Evolutionary conservation across 2,797 vertebrate genomes (phyloP).

Genomic region (Bradypus variegatus): DNA sequence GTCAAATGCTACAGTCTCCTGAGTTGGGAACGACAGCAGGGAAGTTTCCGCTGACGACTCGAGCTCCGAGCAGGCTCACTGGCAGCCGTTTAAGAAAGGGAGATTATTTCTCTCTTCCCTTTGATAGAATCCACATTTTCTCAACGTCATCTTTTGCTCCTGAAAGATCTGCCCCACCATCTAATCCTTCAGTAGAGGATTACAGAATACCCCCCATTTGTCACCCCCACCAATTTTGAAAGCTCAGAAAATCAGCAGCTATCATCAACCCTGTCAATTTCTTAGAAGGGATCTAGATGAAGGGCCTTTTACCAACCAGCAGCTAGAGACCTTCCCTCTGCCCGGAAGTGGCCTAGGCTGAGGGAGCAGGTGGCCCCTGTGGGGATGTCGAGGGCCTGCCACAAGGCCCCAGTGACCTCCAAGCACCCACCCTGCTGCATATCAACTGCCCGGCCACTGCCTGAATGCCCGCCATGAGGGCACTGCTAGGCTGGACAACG

Average conservation of each 20-base stretch:
- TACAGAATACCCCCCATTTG: neutral
- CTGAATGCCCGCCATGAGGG: neutral
- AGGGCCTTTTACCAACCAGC: neutral
- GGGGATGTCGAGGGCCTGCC: neutral
- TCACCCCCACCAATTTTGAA: neutral
- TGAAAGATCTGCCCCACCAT: conserved; percentile 26
- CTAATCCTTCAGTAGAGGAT: conserved; percentile 19
- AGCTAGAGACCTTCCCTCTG: neutral
- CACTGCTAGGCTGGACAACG: neutral
- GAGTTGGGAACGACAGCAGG: neutral
- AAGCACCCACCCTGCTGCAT: neutral
- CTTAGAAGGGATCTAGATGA: neutral
- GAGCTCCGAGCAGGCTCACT: neutral
- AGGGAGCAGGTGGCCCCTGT: neutral
- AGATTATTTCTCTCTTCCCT: conserved; percentile 39
- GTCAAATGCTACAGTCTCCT: conserved; percentile 49
- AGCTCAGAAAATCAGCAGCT: conserved; percentile 7
- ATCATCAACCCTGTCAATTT: neutral
- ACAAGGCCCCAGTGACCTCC: neutral
- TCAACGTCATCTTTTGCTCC: conserved; percentile 53
- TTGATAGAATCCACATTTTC: conserved; percentile 31
- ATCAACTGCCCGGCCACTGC: too few species aligned
- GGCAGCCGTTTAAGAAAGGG: conserved; percentile 47
- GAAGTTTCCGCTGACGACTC: neutral
- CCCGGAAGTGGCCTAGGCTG: neutral